Percentiles rank a stretch among this genome's conserved stretches.
Conservation (phyloP, 1,140 invertebrate genomes). For the Streblospio benedicti region DNA sequence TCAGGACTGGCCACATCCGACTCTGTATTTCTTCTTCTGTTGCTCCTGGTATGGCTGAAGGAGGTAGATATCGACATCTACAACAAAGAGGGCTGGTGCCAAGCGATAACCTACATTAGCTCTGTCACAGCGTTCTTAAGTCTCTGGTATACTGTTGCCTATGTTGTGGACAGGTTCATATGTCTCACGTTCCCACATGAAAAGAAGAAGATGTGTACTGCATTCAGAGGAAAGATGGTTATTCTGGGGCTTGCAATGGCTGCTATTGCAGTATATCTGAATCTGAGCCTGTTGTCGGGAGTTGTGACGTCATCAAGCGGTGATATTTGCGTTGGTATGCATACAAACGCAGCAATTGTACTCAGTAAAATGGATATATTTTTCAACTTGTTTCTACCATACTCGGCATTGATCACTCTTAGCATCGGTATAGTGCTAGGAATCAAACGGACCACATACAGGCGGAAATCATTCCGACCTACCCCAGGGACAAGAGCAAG, state of each 20-base stretch:
- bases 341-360: background rate
- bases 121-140: background rate
- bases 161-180: background rate
- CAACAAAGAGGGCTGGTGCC: background rate
- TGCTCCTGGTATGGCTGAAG: background rate
- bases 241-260: background rate
- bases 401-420: background rate
- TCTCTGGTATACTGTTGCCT: constrained; percentile 8
- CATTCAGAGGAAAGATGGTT: background rate
- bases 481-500: too few relatives aligned
- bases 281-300: background rate
- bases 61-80: background rate
- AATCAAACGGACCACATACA: too few relatives aligned
- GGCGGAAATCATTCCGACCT: too few relatives aligned
- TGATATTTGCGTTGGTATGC: background rate
- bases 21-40: background rate
- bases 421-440: background rate
- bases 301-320: background rate
- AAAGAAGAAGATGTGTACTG: background rate
- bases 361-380: background rate
- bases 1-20: background rate
- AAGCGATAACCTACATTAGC: background rate
- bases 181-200: background rate
- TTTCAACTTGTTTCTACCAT: background rate
- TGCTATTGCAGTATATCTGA: background rate